Percentiles rank a stretch among this genome's conserved stretches.
Conservation (phyloP, 1,140 invertebrate species). For the Himalopsyche phryganea region DNA sequence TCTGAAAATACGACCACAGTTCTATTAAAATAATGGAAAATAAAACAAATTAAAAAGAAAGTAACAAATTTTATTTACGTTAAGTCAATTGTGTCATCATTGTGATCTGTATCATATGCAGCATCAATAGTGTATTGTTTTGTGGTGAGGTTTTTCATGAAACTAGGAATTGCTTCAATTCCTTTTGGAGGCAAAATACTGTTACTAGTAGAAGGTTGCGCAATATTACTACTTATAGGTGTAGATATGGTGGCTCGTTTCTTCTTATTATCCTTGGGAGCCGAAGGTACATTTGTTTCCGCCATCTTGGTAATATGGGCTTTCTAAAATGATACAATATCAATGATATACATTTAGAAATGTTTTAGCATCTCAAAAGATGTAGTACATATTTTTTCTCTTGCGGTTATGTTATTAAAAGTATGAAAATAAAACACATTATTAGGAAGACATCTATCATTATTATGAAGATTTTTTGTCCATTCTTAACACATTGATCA, state of each 20-base stretch:
- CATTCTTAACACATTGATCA: no score
- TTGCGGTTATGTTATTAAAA: neutral
- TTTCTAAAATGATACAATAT: constrained; percentile 6
- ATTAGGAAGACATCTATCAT: neutral
- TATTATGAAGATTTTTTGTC: no score
- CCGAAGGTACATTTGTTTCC: neutral
- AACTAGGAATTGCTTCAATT: neutral
- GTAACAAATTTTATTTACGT: constrained; percentile 3
- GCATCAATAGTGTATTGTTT: constrained; percentile 3
- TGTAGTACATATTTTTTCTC: neutral
- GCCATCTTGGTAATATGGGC: constrained; percentile 13
- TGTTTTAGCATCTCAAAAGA: neutral
- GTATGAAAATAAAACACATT: neutral
- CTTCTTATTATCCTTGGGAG: constrained; percentile 7
- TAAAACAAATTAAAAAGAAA: neutral
- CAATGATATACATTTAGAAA: no score
- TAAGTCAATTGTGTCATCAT: constrained; percentile 17
- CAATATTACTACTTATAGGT: neutral
- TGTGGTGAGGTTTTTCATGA: constrained; percentile 4
- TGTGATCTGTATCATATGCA: constrained; percentile 2
- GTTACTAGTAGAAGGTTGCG: neutral
- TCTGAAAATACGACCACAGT: no score
- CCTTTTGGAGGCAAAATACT: neutral
- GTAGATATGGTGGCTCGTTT: neutral
- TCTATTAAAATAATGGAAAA: no score